These are phyloP conservation scores for Lucinisca nassula DNA, from an alignment of 2,888 invertebrate species.

Conservation along the genomic window DNA sequence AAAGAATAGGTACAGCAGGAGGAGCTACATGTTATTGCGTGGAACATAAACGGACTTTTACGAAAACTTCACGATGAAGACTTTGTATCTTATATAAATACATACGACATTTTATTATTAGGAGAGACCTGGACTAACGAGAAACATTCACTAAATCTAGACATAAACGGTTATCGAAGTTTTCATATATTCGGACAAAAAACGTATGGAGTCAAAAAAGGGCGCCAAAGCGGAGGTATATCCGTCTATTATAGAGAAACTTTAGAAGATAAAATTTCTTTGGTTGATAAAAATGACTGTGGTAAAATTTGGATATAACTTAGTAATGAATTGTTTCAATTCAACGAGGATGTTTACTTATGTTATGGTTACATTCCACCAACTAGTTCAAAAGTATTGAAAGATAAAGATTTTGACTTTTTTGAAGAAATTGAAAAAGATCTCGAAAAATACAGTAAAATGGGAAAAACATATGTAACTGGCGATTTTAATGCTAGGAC, in stretches of 20 bases:
- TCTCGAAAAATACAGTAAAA: neutral
- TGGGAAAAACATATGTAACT: neutral
- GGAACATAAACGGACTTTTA: no score
- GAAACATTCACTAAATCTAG: neutral
- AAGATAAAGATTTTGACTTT: neutral
- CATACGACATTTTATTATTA: conserved; percentile 4
- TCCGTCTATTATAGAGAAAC: neutral
- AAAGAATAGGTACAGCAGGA: no score
- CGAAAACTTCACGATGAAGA: neutral
- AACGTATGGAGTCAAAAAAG: neutral
- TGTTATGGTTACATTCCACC: neutral
- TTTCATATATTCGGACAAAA: conserved; percentile 1
- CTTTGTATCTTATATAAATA: neutral
- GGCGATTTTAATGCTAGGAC: neutral
- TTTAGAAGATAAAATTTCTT: neutral
- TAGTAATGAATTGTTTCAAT: neutral
- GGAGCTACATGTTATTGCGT: no score
- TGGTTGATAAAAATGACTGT: neutral
- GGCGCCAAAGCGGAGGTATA: neutral
- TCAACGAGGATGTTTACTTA: neutral
- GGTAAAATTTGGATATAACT: neutral
- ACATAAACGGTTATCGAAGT: neutral
- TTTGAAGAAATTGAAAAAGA: neutral
- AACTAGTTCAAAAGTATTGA: neutral
- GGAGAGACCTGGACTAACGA: neutral